Evolutionary conservation across 2,888 invertebrate species (phyloP).

Genomic region (Bombylius discolor): DNA sequence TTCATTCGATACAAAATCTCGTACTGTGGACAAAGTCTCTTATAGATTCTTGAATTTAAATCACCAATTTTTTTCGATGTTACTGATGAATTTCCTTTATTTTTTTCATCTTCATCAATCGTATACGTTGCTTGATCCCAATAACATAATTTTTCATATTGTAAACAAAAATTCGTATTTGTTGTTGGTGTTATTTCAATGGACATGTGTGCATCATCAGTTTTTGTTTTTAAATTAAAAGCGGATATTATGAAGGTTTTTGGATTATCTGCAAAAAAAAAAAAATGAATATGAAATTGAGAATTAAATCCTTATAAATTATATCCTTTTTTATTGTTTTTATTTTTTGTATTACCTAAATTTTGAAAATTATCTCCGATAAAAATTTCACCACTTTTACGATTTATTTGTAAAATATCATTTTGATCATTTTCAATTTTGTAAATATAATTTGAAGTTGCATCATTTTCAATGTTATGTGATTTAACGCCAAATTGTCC

Average conservation of each 20-base stretch:
- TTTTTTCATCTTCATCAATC: conserved; percentile 23
- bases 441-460: conserved; percentile 25
- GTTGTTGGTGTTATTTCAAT: conserved; percentile 25
- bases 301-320: background rate
- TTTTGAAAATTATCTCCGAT: conserved; percentile 27
- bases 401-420: conserved; percentile 25
- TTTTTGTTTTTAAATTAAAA: conserved; percentile 8
- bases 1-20: conserved; percentile 38
- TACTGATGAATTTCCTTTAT: conserved; percentile 18
- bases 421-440: conserved; percentile 25
- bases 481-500: conserved; percentile 31
- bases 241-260: conserved; percentile 27
- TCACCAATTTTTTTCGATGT: conserved; percentile 28
- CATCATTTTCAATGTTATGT: conserved; percentile 20
- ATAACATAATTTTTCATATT: conserved; percentile 30
- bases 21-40: conserved; percentile 39
- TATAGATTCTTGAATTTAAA: conserved; percentile 34
- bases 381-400: conserved; percentile 28
- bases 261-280: conserved; percentile 13
- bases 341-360: conserved; percentile 7
- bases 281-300: background rate
- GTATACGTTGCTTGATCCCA: conserved; percentile 28
- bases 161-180: conserved; percentile 22
- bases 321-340: background rate
- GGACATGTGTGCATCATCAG: conserved; percentile 25